phyloP scores from a whole-genome alignment of 2,888 invertebrate genomes.

The Caprella mutica region DNA sequence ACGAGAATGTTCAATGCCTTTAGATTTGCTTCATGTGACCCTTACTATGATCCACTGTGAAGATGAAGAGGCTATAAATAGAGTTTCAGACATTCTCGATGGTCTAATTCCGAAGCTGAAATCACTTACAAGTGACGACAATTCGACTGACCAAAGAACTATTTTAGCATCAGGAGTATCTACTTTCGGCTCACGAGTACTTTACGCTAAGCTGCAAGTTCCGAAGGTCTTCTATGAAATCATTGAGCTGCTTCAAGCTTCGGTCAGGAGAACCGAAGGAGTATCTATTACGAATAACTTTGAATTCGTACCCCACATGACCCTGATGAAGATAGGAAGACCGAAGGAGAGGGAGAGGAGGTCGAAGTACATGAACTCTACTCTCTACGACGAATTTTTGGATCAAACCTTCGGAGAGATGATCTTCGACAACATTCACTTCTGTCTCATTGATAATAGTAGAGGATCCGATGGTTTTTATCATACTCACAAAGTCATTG shows the following conservation, averaged over 20 bases:
- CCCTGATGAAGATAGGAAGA: conserved; percentile 41
- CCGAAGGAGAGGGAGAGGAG: conserved; percentile 38
- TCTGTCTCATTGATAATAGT: conserved; percentile 40
- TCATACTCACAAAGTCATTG: too few species aligned
- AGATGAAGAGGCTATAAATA: conserved; percentile 35
- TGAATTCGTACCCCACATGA: conserved; percentile 43
- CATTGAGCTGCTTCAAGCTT: conserved; percentile 38
- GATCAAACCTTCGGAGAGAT: conserved; percentile 40
- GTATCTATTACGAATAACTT: conserved; percentile 40
- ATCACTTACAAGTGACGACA: conserved; percentile 31
- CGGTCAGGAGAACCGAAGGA: conserved; percentile 37
- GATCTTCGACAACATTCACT: conserved; percentile 38
- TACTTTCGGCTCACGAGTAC: conserved; percentile 41
- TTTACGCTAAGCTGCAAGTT: conserved; percentile 40
- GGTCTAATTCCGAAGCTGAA: conserved; percentile 32
- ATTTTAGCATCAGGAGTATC: conserved; percentile 37
- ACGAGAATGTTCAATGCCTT: conserved; percentile 39
- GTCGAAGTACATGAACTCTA: conserved; percentile 38
- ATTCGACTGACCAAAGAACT: background rate
- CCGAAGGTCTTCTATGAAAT: conserved; percentile 38
- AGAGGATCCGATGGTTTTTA: conserved; percentile 41
- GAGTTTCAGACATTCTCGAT: conserved; percentile 26
- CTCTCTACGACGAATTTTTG: conserved; percentile 38
- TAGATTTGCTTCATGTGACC: conserved; percentile 40
- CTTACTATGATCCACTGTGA: conserved; percentile 41